phyloP scores from a whole-genome alignment of 2,797 vertebrate genomes.

The Argya squamiceps region DNA sequence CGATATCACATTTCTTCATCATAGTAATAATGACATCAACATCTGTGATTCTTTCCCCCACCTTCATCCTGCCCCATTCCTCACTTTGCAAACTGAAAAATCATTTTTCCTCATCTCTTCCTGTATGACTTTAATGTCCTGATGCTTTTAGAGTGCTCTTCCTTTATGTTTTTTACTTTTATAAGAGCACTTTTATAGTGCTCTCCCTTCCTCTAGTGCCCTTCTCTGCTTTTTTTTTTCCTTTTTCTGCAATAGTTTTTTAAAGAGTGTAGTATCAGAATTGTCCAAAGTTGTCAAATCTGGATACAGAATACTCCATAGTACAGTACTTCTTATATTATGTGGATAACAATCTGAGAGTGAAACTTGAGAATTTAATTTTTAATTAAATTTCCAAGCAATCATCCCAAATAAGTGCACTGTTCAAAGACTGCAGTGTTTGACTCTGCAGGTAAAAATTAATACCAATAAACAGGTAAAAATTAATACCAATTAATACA shows the following conservation, averaged over 20 bases:
- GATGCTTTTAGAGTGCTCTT: neutral
- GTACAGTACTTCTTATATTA: neutral
- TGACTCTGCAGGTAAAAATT: neutral
- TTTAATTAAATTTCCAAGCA: neutral
- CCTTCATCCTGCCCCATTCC: neutral
- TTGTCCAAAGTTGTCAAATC: neutral
- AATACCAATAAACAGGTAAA: neutral
- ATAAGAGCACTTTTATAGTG: no score
- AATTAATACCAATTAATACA: neutral
- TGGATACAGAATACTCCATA: neutral
- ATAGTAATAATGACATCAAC: neutral
- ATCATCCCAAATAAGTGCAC: neutral
- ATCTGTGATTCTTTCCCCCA: neutral
- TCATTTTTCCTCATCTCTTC: neutral
- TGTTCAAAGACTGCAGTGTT: neutral
- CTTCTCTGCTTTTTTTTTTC: no score
- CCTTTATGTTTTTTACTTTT: neutral
- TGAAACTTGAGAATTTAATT: neutral
- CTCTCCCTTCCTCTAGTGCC: no score
- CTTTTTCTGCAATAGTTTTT: neutral
- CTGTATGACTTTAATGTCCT: neutral
- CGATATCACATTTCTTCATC: neutral
- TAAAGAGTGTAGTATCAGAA: neutral
- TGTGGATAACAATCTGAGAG: neutral
- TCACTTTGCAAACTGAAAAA: neutral